Conservation (phyloP, 2,113 vertebrate genomes). For the Pelecanoides urinatrix region DNA sequence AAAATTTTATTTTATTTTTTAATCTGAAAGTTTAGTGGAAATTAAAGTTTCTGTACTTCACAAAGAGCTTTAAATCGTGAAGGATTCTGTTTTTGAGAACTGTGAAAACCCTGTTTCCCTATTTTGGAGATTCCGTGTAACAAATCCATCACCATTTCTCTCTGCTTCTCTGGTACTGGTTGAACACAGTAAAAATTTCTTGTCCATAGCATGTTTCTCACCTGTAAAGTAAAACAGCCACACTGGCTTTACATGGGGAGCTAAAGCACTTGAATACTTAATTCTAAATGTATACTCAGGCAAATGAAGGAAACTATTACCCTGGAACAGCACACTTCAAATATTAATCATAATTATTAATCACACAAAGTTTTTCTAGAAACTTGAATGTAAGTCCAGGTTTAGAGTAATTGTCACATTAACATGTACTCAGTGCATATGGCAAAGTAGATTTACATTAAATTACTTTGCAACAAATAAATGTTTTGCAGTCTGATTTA, state of each 20-base stretch:
- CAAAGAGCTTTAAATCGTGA: conserved; percentile 51
- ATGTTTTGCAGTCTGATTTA: conserved; percentile 66
- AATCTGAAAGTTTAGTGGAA: background rate
- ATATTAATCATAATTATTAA: conserved; percentile 73
- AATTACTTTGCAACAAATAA: conserved; percentile 65
- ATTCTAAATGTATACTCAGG: conserved; percentile 56
- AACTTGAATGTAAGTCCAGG: conserved; percentile 44
- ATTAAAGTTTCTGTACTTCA: conserved; percentile 1
- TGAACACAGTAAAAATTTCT: conserved; percentile 40
- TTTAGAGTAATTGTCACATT: conserved; percentile 58
- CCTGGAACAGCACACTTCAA: conserved; percentile 62
- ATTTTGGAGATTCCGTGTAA: background rate
- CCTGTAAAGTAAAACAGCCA: conserved; percentile 26
- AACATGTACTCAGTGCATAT: conserved; percentile 8
- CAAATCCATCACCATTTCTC: conserved; percentile 68
- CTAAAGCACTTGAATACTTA: conserved; percentile 53
- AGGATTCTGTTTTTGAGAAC: conserved; percentile 60
- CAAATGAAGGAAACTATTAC: conserved; percentile 63
- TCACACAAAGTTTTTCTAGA: conserved; percentile 44
- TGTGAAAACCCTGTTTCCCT: conserved; percentile 55
- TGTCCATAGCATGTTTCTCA: conserved; percentile 38
- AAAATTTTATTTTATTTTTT: too few relatives aligned
- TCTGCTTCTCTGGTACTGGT: conserved; percentile 26
- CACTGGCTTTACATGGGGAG: background rate
- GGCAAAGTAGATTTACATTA: conserved; percentile 33